phyloP scores from a whole-genome alignment of 2,113 vertebrate species.

The Rhinichthys klamathensis region DNA sequence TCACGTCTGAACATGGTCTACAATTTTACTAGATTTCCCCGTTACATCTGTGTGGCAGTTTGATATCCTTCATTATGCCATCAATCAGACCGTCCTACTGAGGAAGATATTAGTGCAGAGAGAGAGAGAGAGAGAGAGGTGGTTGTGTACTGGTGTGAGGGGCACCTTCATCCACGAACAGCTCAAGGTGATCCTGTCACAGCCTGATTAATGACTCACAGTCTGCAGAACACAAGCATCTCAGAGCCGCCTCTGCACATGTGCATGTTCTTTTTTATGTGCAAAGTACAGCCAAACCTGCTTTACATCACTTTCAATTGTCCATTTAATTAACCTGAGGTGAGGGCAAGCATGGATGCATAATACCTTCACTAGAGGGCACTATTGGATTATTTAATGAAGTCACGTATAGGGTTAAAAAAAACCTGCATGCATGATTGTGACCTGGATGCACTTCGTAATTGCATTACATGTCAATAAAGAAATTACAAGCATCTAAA shows the following conservation, averaged over 20 bases:
- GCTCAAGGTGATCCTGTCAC: slow-evolving; percentile 51
- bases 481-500: background rate
- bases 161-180: slow-evolving; percentile 46
- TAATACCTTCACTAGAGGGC: slow-evolving; percentile 16
- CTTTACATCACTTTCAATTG: background rate
- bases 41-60: background rate
- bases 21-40: background rate
- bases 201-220: slow-evolving; percentile 43
- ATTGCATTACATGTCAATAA: background rate
- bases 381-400: background rate
- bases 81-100: slow-evolving; percentile 12
- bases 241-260: slow-evolving; percentile 7
- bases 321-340: background rate
- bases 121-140: background rate
- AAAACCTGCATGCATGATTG: background rate
- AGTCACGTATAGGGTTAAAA: background rate
- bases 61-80: background rate
- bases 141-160: background rate
- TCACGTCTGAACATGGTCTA: background rate
- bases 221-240: slow-evolving; percentile 26
- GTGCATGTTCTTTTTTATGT: background rate
- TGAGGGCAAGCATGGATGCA: background rate
- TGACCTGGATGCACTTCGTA: background rate
- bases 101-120: slow-evolving; percentile 5
- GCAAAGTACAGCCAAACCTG: background rate